phyloP scores from a whole-genome alignment of 2,797 vertebrate genomes.

The Hippopotamyrus pictus region DNA sequence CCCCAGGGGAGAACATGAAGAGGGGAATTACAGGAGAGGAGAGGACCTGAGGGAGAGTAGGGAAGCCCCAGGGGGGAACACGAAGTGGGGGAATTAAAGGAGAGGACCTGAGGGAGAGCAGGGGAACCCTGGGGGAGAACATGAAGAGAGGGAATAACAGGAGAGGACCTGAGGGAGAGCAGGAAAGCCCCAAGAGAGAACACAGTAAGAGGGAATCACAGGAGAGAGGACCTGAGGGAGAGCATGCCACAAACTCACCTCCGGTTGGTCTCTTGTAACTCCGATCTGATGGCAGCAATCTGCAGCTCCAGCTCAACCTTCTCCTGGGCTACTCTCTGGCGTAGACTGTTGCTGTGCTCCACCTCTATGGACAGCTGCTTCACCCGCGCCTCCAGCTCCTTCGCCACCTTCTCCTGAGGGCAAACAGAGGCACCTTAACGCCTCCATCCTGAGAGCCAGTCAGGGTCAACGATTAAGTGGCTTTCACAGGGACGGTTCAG shows the following conservation, averaged over 20 bases:
- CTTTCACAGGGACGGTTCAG: background rate
- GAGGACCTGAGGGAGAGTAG: background rate
- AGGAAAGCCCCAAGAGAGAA: background rate
- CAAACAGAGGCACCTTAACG: background rate
- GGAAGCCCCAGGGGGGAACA: background rate
- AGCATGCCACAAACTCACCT: constrained; percentile 39
- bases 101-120: background rate
- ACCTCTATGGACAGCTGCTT: constrained; percentile 79
- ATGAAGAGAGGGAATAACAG: background rate
- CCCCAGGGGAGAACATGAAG: background rate
- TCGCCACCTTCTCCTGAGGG: constrained; percentile 70
- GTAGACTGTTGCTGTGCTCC: constrained; percentile 70
- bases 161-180: background rate
- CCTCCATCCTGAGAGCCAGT: background rate
- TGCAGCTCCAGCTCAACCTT: constrained; percentile 75
- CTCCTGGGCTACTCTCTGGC: constrained; percentile 77
- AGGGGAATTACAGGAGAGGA: background rate
- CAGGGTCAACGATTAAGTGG: background rate
- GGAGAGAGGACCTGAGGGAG: background rate
- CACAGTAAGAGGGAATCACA: background rate
- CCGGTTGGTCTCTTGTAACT: constrained; percentile 75
- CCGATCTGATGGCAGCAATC: constrained; percentile 54
- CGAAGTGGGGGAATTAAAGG: background rate
- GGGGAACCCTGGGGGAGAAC: background rate
- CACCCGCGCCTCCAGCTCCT: constrained; percentile 74